Base-by-base conservation (phyloP, 2,888 invertebrate genomes). In the Shargacucullia verbasci region DNA sequence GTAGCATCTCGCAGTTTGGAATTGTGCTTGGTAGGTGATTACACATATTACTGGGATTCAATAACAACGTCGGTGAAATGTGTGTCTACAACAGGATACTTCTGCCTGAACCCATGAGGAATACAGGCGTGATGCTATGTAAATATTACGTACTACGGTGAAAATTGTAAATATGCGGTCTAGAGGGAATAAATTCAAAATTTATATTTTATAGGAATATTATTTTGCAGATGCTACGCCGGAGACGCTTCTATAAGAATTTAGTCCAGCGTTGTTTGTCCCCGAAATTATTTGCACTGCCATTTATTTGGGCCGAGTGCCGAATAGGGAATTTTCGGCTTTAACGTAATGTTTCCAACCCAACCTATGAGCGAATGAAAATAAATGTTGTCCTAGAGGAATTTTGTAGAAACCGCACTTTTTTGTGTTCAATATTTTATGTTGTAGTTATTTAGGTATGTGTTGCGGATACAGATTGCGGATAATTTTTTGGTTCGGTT, bases 321-420 rank as follows among this genome's bases (percentile, higher is more conserved):
- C 77, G 67, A 67, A 70, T 69, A 55, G 73, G 77, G 70, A 68
- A 76, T 70, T 70, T 70, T 74, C 59, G 63, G 73, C 68, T 73
- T 70, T 75, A 64, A 59, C 64, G 58, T 70, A 79, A 79, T 71
- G 66, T 69, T 48, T 62, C 54, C 33, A 47, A 15, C 45, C 62
- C 48, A 60, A 65, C 49, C 65, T 71, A 71, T 63, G 72, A 37
- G 44, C 35, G 64, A 62, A 77, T 67, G 73, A 67, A 60, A 71
- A 78, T 69, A 65, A 62, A 75, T 67, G 58, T 53, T 9, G 20
- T 59, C 61, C 61, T 52, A 15, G 55, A 62, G 72, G 45, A 59
- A 41, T 61, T 59, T 53, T 31, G 52, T 48, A 31, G 49, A 29
- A 52, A 39, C 20, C 45, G 2, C 39, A 27, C 37, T 12, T 33